phyloP scores from a whole-genome alignment of 2,113 vertebrate genomes.

The Hoplias malabaricus region DNA sequence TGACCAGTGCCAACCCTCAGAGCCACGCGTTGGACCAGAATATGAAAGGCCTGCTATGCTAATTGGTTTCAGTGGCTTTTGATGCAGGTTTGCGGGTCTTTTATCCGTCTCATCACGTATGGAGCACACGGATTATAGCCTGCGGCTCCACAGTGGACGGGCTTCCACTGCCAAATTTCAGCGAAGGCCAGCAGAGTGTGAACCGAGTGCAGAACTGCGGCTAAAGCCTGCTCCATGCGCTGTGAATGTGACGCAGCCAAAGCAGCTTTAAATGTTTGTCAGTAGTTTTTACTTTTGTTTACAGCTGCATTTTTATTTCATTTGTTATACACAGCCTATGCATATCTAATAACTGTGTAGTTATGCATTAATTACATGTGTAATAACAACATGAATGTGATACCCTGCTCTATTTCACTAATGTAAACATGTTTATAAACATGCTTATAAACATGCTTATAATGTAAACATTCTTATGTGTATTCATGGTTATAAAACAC shows the following conservation, averaged over 20 bases:
- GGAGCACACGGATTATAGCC: conserved; percentile 1
- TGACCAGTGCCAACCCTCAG: conserved; percentile 8
- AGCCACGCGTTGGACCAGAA: background rate
- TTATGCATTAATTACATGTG: too few relatives aligned
- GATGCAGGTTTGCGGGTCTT: conserved; percentile 19
- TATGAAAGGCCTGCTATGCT: conserved; percentile 32
- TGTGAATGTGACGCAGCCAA: too few relatives aligned
- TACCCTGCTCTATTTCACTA: too few relatives aligned
- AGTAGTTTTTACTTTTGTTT: background rate
- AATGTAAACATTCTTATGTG: too few relatives aligned
- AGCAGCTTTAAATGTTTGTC: background rate
- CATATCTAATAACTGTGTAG: too few relatives aligned
- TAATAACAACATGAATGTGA: too few relatives aligned
- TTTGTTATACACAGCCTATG: too few relatives aligned
- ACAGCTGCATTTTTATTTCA: too few relatives aligned
- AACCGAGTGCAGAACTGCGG: background rate
- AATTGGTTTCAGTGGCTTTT: conserved; percentile 30
- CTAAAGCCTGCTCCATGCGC: background rate
- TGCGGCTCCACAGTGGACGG: background rate
- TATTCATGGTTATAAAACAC: too few relatives aligned
- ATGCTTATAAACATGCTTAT: too few relatives aligned
- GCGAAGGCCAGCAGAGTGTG: background rate
- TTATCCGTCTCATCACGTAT: conserved; percentile 18
- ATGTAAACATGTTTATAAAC: too few relatives aligned
- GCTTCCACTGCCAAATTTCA: background rate